These are phyloP conservation scores for Notospermus geniculatus DNA, from an alignment of 1,140 invertebrate genomes.

Conservation along the genomic window DNA sequence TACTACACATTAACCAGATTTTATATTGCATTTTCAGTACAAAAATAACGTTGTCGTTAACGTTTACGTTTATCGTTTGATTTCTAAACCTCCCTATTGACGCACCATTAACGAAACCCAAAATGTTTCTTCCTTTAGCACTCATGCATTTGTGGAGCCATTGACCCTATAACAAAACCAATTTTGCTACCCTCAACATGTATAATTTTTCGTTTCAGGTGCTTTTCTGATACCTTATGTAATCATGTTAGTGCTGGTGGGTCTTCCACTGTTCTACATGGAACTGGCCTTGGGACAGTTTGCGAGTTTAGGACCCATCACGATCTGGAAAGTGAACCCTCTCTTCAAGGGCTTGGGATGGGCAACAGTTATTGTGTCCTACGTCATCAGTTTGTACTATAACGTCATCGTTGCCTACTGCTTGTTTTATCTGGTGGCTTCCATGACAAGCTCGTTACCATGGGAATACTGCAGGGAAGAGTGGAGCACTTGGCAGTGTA, in stretches of 20 bases:
- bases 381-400: constrained; percentile 69
- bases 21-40: too few species aligned
- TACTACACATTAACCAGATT: too few species aligned
- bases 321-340: constrained; percentile 43
- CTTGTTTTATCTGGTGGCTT: constrained; percentile 52
- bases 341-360: constrained; percentile 69
- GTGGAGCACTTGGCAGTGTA: constrained; percentile 46
- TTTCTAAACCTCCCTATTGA: too few species aligned
- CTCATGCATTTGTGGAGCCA: too few species aligned
- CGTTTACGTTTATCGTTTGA: too few species aligned
- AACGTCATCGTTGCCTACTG: constrained; percentile 59
- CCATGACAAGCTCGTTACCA: constrained; percentile 53
- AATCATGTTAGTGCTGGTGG: constrained; percentile 59
- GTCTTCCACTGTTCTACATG: constrained; percentile 55
- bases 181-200: too few species aligned
- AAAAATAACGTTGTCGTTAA: too few species aligned
- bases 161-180: too few species aligned
- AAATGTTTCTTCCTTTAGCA: too few species aligned
- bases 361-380: constrained; percentile 79
- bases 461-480: constrained; percentile 57
- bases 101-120: too few species aligned
- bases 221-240: constrained; percentile 60
- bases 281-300: constrained; percentile 53
- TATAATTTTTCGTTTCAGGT: constrained; percentile 33
- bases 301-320: constrained; percentile 43